These are phyloP conservation scores for Neotragus pygmaeus DNA, from an alignment of 2,113 vertebrate species.

Conservation along the genomic window DNA sequence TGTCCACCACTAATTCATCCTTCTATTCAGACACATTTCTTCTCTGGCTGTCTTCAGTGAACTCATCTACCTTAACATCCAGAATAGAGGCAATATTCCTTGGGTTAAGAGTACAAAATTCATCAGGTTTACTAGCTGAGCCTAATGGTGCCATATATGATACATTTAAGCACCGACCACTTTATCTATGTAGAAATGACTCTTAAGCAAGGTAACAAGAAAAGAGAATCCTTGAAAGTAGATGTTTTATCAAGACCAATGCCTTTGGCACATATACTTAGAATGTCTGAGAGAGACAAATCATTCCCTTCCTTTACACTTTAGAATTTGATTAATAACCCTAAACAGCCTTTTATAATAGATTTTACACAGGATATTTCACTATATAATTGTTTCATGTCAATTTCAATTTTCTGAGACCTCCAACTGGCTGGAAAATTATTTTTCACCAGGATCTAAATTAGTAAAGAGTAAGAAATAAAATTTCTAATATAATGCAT, in stretches of 20 bases:
- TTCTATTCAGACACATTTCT: not conserved
- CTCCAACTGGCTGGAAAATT: slow-evolving; percentile 11
- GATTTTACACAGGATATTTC: slow-evolving; percentile 10
- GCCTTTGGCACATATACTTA: not conserved
- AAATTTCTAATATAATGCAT: slow-evolving; percentile 12
- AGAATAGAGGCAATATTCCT: not conserved
- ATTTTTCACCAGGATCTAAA: slow-evolving; percentile 38
- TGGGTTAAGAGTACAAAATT: not conserved
- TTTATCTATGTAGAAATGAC: not conserved
- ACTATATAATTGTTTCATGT: slow-evolving; percentile 29
- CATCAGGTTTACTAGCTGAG: slow-evolving; percentile 9
- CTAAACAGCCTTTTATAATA: slow-evolving; percentile 16
- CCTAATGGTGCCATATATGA: not conserved
- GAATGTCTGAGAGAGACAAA: not conserved
- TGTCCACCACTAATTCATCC: not conserved
- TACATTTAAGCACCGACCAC: not conserved
- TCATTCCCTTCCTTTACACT: slow-evolving; percentile 34
- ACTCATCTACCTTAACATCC: not conserved
- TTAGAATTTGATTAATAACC: slow-evolving; percentile 26
- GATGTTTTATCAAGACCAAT: not conserved
- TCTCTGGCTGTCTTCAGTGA: not conserved
- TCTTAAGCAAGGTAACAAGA: slow-evolving; percentile 13
- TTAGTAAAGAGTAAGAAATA: not conserved
- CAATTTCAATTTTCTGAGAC: slow-evolving; percentile 41
- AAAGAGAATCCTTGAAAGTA: not conserved